phyloP scores from a whole-genome alignment of 2,888 invertebrate species.

The Orthosia gothica region DNA sequence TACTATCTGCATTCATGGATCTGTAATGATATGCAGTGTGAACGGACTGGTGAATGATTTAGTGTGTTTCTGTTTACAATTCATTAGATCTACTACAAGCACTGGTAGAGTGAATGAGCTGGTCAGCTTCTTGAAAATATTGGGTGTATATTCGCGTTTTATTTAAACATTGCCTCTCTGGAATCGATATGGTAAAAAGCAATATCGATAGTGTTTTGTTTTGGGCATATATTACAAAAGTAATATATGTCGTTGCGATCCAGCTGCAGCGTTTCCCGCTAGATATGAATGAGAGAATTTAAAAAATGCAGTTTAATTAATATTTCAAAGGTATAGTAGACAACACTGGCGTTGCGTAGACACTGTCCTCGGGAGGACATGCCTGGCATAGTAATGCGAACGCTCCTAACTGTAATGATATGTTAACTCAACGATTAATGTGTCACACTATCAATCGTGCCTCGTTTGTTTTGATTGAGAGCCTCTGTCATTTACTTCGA shows the following conservation, averaged over 20 bases:
- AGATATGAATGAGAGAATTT: neutral
- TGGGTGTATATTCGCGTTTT: neutral
- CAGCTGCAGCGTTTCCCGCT: neutral
- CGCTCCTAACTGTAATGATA: slow-evolving; percentile 67
- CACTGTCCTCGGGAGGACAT: slow-evolving; percentile 66
- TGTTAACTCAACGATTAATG: slow-evolving; percentile 65
- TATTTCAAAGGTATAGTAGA: slow-evolving; percentile 50
- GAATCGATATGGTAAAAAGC: neutral
- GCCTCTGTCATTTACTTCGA: slow-evolving; percentile 62
- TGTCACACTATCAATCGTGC: slow-evolving; percentile 58
- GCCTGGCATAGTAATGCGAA: slow-evolving; percentile 62
- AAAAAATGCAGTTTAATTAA: slow-evolving; percentile 29
- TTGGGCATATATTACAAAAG: neutral
- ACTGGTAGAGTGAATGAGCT: neutral
- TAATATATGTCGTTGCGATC: neutral
- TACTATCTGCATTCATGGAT: slow-evolving; percentile 23
- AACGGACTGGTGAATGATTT: slow-evolving; percentile 25
- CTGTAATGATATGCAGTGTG: slow-evolving; percentile 23
- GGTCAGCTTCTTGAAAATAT: neutral
- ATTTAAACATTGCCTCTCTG: neutral
- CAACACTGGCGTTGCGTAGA: slow-evolving; percentile 65
- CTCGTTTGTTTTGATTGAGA: slow-evolving; percentile 66
- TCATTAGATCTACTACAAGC: neutral
- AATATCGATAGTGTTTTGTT: neutral
- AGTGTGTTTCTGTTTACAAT: slow-evolving; percentile 20